Conservation (phyloP, 2,888 invertebrate species). For the Cheilosia urbana region DNA sequence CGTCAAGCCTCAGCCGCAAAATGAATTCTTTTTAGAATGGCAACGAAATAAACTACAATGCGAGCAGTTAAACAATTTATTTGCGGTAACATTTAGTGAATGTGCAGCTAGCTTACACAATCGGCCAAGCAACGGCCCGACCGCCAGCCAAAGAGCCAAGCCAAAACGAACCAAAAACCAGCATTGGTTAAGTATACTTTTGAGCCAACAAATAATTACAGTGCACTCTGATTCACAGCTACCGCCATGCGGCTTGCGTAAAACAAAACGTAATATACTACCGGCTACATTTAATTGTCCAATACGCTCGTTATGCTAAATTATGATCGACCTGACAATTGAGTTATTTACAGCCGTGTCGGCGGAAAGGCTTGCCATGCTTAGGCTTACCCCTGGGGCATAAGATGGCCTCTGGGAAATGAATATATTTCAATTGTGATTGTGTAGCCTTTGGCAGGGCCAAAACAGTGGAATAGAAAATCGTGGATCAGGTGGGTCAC, state of each 20-base stretch:
- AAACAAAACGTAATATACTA: conserved; percentile 48
- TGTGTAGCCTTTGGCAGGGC: conserved; percentile 8
- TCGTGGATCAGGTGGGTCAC: background rate
- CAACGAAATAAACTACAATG: conserved; percentile 60
- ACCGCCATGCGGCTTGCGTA: conserved; percentile 40
- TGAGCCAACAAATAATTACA: conserved; percentile 27
- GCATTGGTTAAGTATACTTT: no score
- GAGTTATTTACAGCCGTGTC: conserved; percentile 32
- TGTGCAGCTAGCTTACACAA: conserved; percentile 69
- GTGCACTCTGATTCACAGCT: conserved; percentile 66
- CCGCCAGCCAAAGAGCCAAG: conserved; percentile 28
- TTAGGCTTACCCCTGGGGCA: background rate
- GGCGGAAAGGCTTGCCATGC: conserved; percentile 2
- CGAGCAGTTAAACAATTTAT: conserved; percentile 70
- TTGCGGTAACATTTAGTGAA: conserved; percentile 59
- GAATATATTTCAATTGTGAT: background rate
- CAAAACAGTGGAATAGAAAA: conserved; percentile 34
- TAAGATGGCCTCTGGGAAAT: conserved; percentile 38
- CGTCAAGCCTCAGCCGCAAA: no score
- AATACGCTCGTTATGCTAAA: conserved; percentile 58
- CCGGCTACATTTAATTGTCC: conserved; percentile 55
- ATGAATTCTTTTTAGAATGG: background rate
- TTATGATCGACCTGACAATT: conserved; percentile 64
- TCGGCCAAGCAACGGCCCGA: background rate
- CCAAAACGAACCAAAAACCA: background rate